Evolutionary conservation across 2,797 vertebrate species (phyloP).

Genomic region (Dromococcyx pavoninus): DNA sequence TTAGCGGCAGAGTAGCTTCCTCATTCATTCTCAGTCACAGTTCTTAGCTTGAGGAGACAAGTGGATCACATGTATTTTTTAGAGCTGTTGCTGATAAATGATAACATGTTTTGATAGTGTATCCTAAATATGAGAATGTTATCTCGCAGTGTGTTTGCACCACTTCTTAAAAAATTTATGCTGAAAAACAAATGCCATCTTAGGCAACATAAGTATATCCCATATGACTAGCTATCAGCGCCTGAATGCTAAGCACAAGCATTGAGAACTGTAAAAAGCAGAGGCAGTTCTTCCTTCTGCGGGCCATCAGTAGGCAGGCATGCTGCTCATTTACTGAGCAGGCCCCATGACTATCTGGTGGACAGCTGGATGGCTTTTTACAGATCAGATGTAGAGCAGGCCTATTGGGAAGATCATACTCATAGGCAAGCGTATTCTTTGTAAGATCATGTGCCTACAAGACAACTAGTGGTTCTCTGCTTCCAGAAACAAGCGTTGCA

Average conservation of each 20-base stretch:
- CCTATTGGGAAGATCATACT: fast-evolving
- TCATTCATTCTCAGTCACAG: not conserved
- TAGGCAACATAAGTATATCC: conserved; percentile 15
- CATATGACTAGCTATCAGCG: not conserved
- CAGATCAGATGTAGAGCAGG: not conserved
- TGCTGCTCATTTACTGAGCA: not conserved
- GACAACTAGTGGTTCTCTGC: not conserved
- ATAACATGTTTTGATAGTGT: conserved; percentile 14
- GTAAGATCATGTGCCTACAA: not conserved
- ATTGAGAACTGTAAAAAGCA: not conserved
- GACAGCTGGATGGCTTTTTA: not conserved
- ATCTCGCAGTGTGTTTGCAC: not conserved
- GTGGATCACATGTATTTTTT: not conserved
- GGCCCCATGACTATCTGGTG: not conserved
- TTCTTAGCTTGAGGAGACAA: not conserved
- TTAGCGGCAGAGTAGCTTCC: not conserved
- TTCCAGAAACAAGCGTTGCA: not conserved
- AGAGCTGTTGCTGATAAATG: not conserved
- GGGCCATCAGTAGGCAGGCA: not conserved
- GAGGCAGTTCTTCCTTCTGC: not conserved
- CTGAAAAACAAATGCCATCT: conserved; percentile 19
- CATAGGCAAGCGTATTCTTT: not conserved
- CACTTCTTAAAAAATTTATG: conserved; percentile 4
- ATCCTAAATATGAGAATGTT: conserved; percentile 7
- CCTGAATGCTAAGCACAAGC: not conserved